These are phyloP conservation scores for Esox lucius DNA, from an alignment of 2,797 vertebrate species.

Conservation along the genomic window DNA sequence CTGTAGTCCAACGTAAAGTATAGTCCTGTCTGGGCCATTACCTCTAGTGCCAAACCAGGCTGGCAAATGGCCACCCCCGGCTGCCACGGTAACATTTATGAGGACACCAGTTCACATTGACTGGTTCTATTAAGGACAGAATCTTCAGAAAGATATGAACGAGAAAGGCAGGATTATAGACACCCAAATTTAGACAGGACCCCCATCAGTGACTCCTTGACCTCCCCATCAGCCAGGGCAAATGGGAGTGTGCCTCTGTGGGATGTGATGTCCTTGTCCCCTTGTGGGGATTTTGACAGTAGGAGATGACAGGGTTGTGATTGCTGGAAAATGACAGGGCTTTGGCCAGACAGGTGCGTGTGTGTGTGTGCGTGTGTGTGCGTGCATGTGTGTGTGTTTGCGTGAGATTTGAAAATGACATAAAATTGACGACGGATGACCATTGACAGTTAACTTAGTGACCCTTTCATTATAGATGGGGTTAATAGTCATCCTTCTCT, in stretches of 20 bases:
- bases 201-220: constrained; percentile 55
- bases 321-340: constrained; percentile 60
- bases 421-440: constrained; percentile 46
- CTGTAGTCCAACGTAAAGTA: neutral
- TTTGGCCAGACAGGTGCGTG: neutral
- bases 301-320: constrained; percentile 55
- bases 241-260: constrained; percentile 36
- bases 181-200: constrained; percentile 30
- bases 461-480: constrained; percentile 64
- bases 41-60: constrained; percentile 21
- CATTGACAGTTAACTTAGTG: constrained; percentile 48
- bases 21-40: constrained; percentile 27
- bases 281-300: constrained; percentile 27
- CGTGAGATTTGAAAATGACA: constrained; percentile 58
- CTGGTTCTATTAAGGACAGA: constrained; percentile 30
- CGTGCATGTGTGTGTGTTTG: too few species aligned
- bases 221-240: constrained; percentile 34
- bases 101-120: constrained; percentile 20
- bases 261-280: constrained; percentile 4
- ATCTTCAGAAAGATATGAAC: neutral
- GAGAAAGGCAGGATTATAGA: constrained; percentile 16
- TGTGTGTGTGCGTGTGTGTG: constrained; percentile 39
- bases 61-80: constrained; percentile 12
- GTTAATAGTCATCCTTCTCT: constrained; percentile 60
- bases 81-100: constrained; percentile 21